phyloP scores from a whole-genome alignment of 2,797 vertebrate species.

The Microctenopoma steveboyesi region DNA sequence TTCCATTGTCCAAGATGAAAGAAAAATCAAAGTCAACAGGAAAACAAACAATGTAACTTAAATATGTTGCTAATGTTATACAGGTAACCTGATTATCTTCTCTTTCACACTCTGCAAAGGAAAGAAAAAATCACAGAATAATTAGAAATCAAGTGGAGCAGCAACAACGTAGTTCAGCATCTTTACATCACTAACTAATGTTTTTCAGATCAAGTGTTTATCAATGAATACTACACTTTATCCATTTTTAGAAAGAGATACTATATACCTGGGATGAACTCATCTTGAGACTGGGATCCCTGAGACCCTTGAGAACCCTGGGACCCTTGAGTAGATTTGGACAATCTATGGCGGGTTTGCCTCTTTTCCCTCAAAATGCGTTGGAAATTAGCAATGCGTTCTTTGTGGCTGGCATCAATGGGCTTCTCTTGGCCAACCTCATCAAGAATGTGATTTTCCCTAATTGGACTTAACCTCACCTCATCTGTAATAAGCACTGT shows the following conservation, averaged over 20 bases:
- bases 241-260: too few relatives aligned
- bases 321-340: constrained; percentile 87
- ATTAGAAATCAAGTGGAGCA: constrained; percentile 10
- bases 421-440: constrained; percentile 38
- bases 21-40: constrained; percentile 6
- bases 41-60: constrained; percentile 18
- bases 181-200: neutral
- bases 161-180: neutral
- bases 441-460: constrained; percentile 55
- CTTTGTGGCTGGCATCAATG: constrained; percentile 87
- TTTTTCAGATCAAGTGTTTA: neutral
- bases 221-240: neutral
- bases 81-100: constrained; percentile 91
- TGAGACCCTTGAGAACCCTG: constrained; percentile 82
- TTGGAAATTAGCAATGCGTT: constrained; percentile 94
- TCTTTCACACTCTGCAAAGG: constrained; percentile 88
- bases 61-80: constrained; percentile 45
- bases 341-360: constrained; percentile 86
- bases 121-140: constrained; percentile 38
- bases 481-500: constrained; percentile 44
- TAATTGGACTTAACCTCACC: constrained; percentile 63
- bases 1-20: neutral
- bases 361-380: constrained; percentile 93
- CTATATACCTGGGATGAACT: constrained; percentile 78
- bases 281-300: constrained; percentile 89